Base-by-base conservation (phyloP, 2,797 vertebrate species). In the Molossus molossus region DNA sequence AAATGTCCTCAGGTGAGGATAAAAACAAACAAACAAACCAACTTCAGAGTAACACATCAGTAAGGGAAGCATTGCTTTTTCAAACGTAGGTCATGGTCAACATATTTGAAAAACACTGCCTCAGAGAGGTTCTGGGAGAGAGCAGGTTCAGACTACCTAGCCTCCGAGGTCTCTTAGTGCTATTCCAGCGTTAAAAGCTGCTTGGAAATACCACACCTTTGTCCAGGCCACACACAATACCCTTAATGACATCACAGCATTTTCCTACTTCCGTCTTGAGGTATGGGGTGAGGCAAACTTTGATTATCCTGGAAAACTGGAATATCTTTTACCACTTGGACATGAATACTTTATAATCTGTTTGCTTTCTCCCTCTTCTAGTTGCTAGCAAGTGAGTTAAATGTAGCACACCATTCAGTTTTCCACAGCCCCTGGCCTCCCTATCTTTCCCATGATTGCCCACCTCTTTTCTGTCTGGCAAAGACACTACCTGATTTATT, bases 401-500 rank as follows among this genome's bases (percentile, higher is more conserved):
- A 40, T 37, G 64, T 12, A 57, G 33, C 48, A 62, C 5, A n/a
- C 9, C 70, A 3, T 45, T 77, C 2, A 20, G 13, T 55, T 94
- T 76, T 18, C 20, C 27, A 25, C 11, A 82, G 25, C 23, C 20
- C 9, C 0, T 2, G 11, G 6, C 33, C 4, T 87, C 25, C 6
- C 58, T 62, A 1, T 50, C 33, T 77, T 40, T 70, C n/a, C n/a
- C 33, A 14, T 12, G 6, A 70, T 70, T 33, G 17, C 17, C 9
- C 10, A 57, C 9, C 3, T 6, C 7, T 48, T 60, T 29, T 27
- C 23, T 79, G 57, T 80, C 15, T 25, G 33, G 14, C 45, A 75
- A 58, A 89, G 14, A 69, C 7, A 65, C 5, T 33, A 50, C 48
- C 21, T 93, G 20, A 86, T 62, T 90, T 94, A 70, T 86, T 85